A percentile compares a stretch with the other conserved stretches of the same genome.
phyloP scores from a whole-genome alignment of 2,113 vertebrate species.

The Amazona guildingii region DNA sequence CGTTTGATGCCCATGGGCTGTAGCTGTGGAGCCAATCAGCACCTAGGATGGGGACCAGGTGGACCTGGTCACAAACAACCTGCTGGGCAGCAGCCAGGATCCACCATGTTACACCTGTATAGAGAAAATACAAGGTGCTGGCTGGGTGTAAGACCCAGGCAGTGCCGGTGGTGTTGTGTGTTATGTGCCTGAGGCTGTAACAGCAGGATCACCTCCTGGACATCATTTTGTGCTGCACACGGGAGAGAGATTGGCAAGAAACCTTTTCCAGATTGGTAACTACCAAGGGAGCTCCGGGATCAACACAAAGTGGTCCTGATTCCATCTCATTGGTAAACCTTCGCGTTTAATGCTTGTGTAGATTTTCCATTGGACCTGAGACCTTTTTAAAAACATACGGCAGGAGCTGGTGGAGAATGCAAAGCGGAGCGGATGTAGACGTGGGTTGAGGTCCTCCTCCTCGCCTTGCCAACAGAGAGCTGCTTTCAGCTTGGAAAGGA shows the following conservation, averaged over 20 bases:
- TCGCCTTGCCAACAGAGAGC: too few species aligned
- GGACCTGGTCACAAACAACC: not conserved
- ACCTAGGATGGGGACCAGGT: not conserved
- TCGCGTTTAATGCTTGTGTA: not conserved
- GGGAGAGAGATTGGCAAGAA: not conserved
- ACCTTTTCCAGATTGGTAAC: not conserved
- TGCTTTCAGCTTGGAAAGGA: too few species aligned
- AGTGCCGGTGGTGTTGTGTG: too few species aligned
- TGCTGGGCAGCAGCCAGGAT: not conserved
- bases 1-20: accelerated
- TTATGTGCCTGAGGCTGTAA: not conserved
- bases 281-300: not conserved
- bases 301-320: not conserved
- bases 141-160: not conserved
- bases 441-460: too few species aligned
- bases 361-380: not conserved
- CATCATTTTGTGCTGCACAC: not conserved
- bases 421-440: not conserved
- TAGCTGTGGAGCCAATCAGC: accelerated
- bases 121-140: accelerated
- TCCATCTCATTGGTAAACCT: not conserved
- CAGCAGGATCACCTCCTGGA: not conserved
- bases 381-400: not conserved
- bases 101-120: not conserved
- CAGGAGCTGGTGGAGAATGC: not conserved